Base-by-base conservation (phyloP, 2,113 vertebrate species). In the Grammomys dolichurus region DNA sequence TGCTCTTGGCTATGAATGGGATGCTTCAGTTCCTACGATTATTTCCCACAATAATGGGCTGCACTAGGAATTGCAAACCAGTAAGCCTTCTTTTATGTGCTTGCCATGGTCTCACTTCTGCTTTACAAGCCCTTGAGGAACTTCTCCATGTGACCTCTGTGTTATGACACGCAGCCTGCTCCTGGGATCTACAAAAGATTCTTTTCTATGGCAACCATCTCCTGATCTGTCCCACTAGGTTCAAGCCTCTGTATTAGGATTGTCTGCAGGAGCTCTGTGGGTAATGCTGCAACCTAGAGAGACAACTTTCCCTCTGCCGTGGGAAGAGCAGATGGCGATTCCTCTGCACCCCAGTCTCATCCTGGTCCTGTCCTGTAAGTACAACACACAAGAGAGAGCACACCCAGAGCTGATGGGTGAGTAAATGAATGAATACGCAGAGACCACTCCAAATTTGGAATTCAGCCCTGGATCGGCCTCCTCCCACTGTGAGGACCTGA, bases 361-460 rank as follows among this genome's bases (percentile, higher is more conserved):
- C n/a, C 58, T 0, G 13, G 60, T 48, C 43, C 20, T 0, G 3
- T 54, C 1, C 2, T 3, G 73, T 24, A 69, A 75, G 20, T 7
- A 1, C 54, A 0, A 9, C 3, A 6, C 22, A 4, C 0, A 8
- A 17, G 60, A 36, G 67, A 36, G 77, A 78, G 22, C 40, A 28
- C 46, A 17, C 1, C 17, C 20, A 4, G 51, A 73, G 31, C 26
- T 40, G 22, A 7, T 22, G 43, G 72, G 8, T 40, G 48, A 67
- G 85, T 26, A 51, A n/a, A n/a, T 75, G 63, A 90, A 46, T 6
- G 6, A 13, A 1, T 0, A 87, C 43, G 1, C 46, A 43, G 31
- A 96, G 87, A 78, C 7, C n/a, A 1, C 16, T 54, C 56, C 4
- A 26, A 80, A 20, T 4, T 43, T 69, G 36, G 56, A n/a, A 84